Evolutionary conservation across 2,888 invertebrate genomes (phyloP).

Genomic region (Acrobeloides nanus): DNA sequence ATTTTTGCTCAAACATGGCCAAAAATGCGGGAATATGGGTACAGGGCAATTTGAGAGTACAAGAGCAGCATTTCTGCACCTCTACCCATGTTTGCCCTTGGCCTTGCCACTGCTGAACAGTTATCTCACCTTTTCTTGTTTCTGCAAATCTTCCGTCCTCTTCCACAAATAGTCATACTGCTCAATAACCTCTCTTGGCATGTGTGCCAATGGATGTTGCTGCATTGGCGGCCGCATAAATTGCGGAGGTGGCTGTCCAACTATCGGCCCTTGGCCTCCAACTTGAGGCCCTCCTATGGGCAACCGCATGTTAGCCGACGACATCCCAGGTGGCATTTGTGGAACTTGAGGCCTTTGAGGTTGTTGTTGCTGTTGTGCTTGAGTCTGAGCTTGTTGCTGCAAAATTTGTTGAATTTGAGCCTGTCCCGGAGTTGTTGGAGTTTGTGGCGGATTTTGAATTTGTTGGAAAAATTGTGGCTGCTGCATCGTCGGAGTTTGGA

Average conservation of each 20-base stretch:
- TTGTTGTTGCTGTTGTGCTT: slow-evolving; percentile 5
- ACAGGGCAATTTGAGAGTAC: neutral
- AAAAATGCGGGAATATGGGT: slow-evolving; percentile 1
- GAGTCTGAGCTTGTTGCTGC: slow-evolving; percentile 2
- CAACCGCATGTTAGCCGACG: no score
- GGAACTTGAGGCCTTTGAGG: neutral
- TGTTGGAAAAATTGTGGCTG: no score
- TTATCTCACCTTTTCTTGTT: slow-evolving; percentile 5
- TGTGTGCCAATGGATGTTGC: slow-evolving; percentile 2
- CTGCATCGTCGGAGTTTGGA: no score
- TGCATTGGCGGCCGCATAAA: neutral
- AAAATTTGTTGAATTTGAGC: neutral
- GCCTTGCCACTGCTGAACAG: no score
- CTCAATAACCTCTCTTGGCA: neutral
- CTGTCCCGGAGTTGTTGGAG: neutral
- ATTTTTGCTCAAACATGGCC: no score
- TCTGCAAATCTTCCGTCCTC: slow-evolving; percentile 2
- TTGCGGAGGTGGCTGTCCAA: neutral
- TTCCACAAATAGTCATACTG: neutral
- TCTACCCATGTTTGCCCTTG: no score
- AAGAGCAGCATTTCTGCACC: neutral
- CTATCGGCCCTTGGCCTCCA: no score
- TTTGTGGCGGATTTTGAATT: slow-evolving; percentile 1
- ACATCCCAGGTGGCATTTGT: neutral
- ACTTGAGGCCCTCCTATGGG: no score